A percentile compares a stretch with the other conserved stretches of the same genome.
These are phyloP conservation scores for Ptilodon capucinus DNA, from an alignment of 2,888 invertebrate genomes.

Conservation along the genomic window DNA sequence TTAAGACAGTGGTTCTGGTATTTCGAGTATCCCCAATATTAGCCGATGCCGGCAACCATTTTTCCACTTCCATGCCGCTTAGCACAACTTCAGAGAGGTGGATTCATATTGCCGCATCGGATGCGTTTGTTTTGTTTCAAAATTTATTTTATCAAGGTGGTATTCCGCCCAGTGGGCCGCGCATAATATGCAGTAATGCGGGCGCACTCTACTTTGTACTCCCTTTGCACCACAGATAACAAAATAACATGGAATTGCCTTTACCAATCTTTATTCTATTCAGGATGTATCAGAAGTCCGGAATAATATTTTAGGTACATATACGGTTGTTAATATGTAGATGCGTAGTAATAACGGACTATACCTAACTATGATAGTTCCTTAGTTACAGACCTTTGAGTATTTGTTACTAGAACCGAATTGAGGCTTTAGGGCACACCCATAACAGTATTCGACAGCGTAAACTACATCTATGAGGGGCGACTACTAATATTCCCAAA, in stretches of 20 bases:
- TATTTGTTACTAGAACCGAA: too few relatives aligned
- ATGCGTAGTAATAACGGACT: too few relatives aligned
- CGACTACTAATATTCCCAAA: too few relatives aligned
- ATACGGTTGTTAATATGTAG: too few relatives aligned
- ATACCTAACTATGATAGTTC: too few relatives aligned
- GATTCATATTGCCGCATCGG: constrained; percentile 77
- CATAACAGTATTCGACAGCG: too few relatives aligned
- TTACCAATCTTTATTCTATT: background rate
- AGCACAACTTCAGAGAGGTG: constrained; percentile 76
- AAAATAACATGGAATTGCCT: background rate
- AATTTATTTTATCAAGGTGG: constrained; percentile 82
- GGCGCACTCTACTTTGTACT: constrained; percentile 39
- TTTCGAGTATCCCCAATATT: constrained; percentile 76
- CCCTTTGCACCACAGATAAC: constrained; percentile 10
- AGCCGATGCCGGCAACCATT: constrained; percentile 65
- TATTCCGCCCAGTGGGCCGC: constrained; percentile 69
- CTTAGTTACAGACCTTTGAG: too few relatives aligned
- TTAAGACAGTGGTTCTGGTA: constrained; percentile 39
- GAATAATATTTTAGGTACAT: too few relatives aligned
- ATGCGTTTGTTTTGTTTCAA: constrained; percentile 80
- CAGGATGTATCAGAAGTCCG: too few relatives aligned
- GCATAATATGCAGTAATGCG: constrained; percentile 72
- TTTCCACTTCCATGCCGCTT: constrained; percentile 79
- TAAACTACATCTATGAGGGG: too few relatives aligned
- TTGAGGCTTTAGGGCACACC: too few relatives aligned